A percentile compares a stretch with the other conserved stretches of the same genome.
Evolutionary conservation across 2,797 vertebrate species (phyloP).

Genomic region (Hydrolagus colliei): DNA sequence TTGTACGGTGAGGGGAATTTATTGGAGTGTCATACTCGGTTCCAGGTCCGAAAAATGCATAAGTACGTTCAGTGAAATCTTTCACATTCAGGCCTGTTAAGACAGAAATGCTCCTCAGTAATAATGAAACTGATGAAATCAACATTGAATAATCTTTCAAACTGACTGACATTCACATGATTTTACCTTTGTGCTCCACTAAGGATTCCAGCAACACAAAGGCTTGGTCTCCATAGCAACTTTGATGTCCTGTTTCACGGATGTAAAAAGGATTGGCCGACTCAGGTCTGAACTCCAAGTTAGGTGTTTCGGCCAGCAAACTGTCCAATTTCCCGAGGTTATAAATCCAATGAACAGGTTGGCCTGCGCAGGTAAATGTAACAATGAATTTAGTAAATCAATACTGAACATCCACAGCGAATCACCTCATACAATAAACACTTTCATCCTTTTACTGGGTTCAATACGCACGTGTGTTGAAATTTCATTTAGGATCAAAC

Average conservation of each 20-base stretch:
- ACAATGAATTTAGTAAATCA: background rate
- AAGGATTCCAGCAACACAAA: slow-evolving; percentile 56
- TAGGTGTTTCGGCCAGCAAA: slow-evolving; percentile 49
- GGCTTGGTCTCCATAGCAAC: slow-evolving; percentile 60
- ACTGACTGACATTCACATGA: slow-evolving; percentile 4
- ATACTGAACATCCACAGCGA: too few relatives aligned
- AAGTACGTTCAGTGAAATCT: slow-evolving; percentile 53
- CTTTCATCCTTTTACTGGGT: background rate
- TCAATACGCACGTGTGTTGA: background rate
- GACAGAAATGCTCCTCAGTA: too few relatives aligned
- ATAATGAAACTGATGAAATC: background rate
- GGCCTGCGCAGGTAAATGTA: slow-evolving; percentile 42
- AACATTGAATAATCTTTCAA: background rate
- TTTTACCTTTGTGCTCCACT: slow-evolving; percentile 51
- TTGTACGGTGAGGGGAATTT: slow-evolving; percentile 59
- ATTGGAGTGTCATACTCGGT: slow-evolving; percentile 62
- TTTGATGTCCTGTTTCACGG: slow-evolving; percentile 56
- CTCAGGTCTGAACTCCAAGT: slow-evolving; percentile 54
- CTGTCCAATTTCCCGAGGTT: slow-evolving; percentile 47
- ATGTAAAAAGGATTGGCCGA: slow-evolving; percentile 59
- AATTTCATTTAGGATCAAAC: too few relatives aligned
- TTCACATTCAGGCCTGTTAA: slow-evolving; percentile 53
- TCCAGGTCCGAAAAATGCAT: slow-evolving; percentile 59
- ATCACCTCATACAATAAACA: background rate
- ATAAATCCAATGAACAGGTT: slow-evolving; percentile 63